Percentiles rank a stretch among this genome's conserved stretches.
phyloP scores from a whole-genome alignment of 1,140 invertebrate species.

The Drosophila rhopaloa region DNA sequence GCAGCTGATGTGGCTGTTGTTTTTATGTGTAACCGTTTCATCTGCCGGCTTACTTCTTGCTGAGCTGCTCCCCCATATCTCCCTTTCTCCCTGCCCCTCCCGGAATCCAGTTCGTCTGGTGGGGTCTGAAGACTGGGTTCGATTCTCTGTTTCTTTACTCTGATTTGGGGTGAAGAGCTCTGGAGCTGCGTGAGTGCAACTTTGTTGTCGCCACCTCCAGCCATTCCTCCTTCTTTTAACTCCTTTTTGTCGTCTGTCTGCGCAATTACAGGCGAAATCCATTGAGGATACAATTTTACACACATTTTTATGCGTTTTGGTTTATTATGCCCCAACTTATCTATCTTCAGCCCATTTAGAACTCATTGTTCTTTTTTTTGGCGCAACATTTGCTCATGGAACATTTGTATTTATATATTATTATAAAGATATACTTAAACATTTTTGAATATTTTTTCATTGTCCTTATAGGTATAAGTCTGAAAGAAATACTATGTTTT shows the following conservation, averaged over 20 bases:
- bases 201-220: conserved; percentile 49
- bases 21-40: conserved; percentile 57
- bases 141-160: conserved; percentile 28
- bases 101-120: conserved; percentile 34
- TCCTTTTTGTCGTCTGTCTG: conserved; percentile 44
- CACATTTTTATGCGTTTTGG: conserved; percentile 60
- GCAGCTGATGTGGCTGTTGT: conserved; percentile 34
- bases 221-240: conserved; percentile 4
- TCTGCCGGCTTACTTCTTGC: conserved; percentile 57
- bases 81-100: neutral
- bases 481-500: no score
- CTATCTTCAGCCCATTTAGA: neutral
- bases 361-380: conserved; percentile 15
- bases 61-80: neutral
- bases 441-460: no score
- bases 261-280: conserved; percentile 52
- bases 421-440: no score
- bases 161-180: conserved; percentile 36
- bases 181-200: conserved; percentile 55
- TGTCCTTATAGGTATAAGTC: no score
- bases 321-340: conserved; percentile 58
- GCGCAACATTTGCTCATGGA: neutral
- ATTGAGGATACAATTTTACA: conserved; percentile 54
- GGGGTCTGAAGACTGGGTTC: conserved; percentile 33
- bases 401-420: no score